Evolutionary conservation across 2,113 vertebrate species (phyloP), one percentile per base, ranked within the genome.

Genomic region (Pica pica): DNA sequence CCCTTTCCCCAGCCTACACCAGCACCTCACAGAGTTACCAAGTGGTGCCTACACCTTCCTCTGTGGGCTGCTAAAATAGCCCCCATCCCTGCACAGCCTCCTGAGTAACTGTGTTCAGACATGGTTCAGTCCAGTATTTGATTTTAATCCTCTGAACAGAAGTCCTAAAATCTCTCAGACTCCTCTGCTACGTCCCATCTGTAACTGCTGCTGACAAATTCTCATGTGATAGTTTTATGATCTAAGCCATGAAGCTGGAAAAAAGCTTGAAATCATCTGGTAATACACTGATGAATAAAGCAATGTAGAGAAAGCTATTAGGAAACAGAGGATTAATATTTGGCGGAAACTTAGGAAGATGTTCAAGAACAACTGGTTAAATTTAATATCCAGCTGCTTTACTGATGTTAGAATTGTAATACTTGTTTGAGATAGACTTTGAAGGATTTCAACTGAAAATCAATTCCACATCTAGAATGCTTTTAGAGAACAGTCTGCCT

Each of bases 381-480:
- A 96, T 95, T 95, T 95, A 96, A 94, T 97, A 95, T 94, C 71
- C 91, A 96, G 77, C 69, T 92, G 89, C 80, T 95, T 94, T 94
- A 92, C 87, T 87, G 87, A 73, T 90, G 80, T 89, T 91, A 83
- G 47, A 95, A 86, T 57, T 39, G 46, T 88, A 95, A 94, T 87
- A 73, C 68, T 94, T 96, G 74, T 93, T 90, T 95, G 83, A 97
- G 97, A 96, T 42, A 95, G 89, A 78, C 61, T 83, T 91, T 89
- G 93, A 92, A 97, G 61, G 79, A 96, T 93, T 98, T 97, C 49
- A 95, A 91, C 88, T 86, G 79, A 93, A 96, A 96, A 97, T 81
- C 53, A 85, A 80, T 96, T 96, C 93, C 76, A 90, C 91, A 89
- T 92, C 67, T 65, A 67, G 88, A 70, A 67, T 69, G 56, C 65